Evolutionary conservation across 2,888 invertebrate genomes (phyloP).

Genomic region (Palloptera scutellata): DNA sequence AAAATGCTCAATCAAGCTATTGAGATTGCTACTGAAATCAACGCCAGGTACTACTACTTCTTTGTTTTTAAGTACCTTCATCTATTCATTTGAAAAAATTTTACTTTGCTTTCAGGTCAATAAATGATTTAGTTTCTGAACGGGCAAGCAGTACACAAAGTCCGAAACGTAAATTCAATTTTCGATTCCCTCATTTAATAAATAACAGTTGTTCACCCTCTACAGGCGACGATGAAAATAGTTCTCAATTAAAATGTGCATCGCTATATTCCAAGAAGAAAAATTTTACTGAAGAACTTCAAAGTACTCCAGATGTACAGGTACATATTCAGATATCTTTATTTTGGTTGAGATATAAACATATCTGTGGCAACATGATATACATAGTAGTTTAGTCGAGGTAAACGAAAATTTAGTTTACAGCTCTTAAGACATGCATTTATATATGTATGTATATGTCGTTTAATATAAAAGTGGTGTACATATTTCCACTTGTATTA

Average conservation of each 20-base stretch:
- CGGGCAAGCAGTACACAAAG: slow-evolving; percentile 69
- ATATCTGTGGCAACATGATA: too few relatives aligned
- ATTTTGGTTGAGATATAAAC: too few relatives aligned
- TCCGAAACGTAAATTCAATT: slow-evolving; percentile 80
- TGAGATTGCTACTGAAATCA: slow-evolving; percentile 91
- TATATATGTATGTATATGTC: too few relatives aligned
- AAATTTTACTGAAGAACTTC: slow-evolving; percentile 90
- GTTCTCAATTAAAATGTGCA: slow-evolving; percentile 61
- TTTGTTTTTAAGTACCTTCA: too few relatives aligned
- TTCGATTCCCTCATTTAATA: slow-evolving; percentile 71
- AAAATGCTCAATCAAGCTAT: slow-evolving; percentile 92
- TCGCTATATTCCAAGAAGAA: slow-evolving; percentile 67
- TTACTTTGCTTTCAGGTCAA: slow-evolving; percentile 62
- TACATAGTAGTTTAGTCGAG: too few relatives aligned
- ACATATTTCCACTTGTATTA: too few relatives aligned
- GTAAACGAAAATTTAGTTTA: too few relatives aligned
- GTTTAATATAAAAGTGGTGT: too few relatives aligned
- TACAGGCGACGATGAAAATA: slow-evolving; percentile 40
- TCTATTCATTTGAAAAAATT: background rate
- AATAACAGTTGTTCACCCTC: slow-evolving; percentile 41
- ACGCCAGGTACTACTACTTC: slow-evolving; percentile 69
- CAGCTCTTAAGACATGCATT: too few relatives aligned
- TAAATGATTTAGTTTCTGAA: slow-evolving; percentile 70
- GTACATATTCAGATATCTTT: slow-evolving; percentile 65
- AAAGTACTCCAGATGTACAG: slow-evolving; percentile 86